Base-by-base conservation (phyloP, 2,113 vertebrate genomes). In the Procavia capensis region DNA sequence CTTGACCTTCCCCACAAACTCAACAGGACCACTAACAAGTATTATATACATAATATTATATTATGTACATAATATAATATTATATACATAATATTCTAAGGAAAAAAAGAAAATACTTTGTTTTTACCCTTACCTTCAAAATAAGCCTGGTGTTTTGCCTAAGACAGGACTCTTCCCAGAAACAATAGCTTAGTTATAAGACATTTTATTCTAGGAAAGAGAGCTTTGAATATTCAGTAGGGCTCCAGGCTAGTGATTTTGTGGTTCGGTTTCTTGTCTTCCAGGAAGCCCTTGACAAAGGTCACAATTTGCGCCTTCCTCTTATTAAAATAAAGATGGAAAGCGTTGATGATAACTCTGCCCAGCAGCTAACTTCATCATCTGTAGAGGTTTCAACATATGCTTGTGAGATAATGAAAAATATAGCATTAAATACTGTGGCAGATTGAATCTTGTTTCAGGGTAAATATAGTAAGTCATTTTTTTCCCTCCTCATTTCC, bases 381-480 rank as follows among this genome's bases (percentile, higher is more conserved):
- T 99, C 98, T 99, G 98, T 98, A 99, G 99, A 98, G 63, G 95
- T 98, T 99, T 98, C 98, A 99, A 98, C 99, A 99, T 99, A 99
- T 99, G 99, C 99, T 99, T 98, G 97, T 97, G 95, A 98, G 99
- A 99, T 99, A 99, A 99, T 99, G 99, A 99, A 99, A 99, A 99
- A 99, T 98, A 99, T 97, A 99, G 98, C 98, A 98, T 99, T 99
- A 99, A 99, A 99, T 98, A 99, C 98, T 98, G 98, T 98, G 98
- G 99, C 99, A 99, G 99, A 99, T 99, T 99, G 99, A 99, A 99
- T 99, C 99, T 99, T 98, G 98, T 99, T 99, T 99, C 98, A 98
- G 99, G 98, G 98, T 99, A 99, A 99, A 98, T 99, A 99, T 97
- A 99, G 98, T 98, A 98, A 99, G 98, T 99, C 97, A 97, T 98